A percentile compares a stretch with the other conserved stretches of the same genome.
These are phyloP conservation scores for Antigone vipio DNA, from an alignment of 2,113 vertebrate genomes.

Conservation along the genomic window DNA sequence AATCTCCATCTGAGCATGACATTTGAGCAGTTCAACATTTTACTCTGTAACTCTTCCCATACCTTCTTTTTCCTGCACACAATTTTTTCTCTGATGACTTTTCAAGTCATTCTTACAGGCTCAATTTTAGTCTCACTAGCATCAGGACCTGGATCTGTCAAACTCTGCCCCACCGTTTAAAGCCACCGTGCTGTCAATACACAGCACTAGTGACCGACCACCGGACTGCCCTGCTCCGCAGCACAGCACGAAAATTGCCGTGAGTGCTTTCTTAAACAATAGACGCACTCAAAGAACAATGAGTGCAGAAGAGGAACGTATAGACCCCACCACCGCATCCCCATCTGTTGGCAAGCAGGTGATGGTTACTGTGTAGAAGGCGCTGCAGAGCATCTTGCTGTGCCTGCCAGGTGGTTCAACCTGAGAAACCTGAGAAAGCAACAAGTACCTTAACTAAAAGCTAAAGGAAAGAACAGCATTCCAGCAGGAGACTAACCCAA, in stretches of 20 bases:
- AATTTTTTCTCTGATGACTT: neutral
- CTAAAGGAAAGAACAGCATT: neutral
- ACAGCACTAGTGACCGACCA: neutral
- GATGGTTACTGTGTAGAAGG: no score
- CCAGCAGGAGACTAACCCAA: neutral
- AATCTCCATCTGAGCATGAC: neutral
- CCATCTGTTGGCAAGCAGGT: rapidly evolving
- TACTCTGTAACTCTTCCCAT: neutral
- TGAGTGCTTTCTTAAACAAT: neutral
- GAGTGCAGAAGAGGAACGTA: neutral
- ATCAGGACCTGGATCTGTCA: no score
- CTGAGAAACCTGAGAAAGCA: neutral
- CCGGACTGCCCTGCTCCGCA: no score
- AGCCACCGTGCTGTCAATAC: neutral
- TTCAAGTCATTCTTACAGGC: neutral
- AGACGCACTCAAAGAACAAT: neutral
- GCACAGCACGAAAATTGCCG: neutral
- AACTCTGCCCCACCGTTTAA: neutral
- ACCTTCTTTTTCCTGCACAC: neutral
- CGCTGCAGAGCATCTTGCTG: neutral
- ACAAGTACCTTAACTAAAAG: neutral
- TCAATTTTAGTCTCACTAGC: neutral
- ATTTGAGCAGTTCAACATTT: neutral
- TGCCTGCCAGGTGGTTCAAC: neutral
- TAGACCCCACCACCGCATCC: rapidly evolving